Base-by-base conservation (phyloP, 1,140 invertebrate genomes). In the Chironomus tepperi region DNA sequence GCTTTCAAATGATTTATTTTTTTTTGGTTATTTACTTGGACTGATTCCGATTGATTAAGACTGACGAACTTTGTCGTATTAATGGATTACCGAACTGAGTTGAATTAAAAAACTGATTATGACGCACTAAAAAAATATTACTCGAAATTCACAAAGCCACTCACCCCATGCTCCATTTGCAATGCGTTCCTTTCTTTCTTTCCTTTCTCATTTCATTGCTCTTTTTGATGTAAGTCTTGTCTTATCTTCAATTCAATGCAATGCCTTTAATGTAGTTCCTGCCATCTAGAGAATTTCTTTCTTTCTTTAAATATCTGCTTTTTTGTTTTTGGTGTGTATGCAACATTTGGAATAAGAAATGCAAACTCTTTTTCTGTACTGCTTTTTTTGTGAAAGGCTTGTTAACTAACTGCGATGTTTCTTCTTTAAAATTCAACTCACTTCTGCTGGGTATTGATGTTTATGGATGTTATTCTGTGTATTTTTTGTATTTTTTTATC, bases 201-300 rank as follows among this genome's bases (percentile, higher is more conserved):
- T 43, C 43, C 8, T 47, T 47, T 47, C 43, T 7, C 15, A 12
- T 57, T 57, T 5, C 47, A 34, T 34, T 57, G 47, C 47, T 57
- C 47, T 57, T 57, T 34, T 34, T 34, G 24, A n/a, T 57, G 47
- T n/a, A n/a, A 57, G 47, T 57, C 47, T 57, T 57, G 47, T 57
- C 47, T 57, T 57, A 57, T 57, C 47, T 57, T 12, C n/a, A 34
- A 57, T 57, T 57, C 47, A 57, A 57, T 57, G 47, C 47, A 57
- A 57, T 57, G 47, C 47, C 47, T 57, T 57, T 57, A 15, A 57
- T 57, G 47, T 57, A 57, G n/a, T 57, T 57, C n/a, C 47, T 47
- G 24, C 24, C 24, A 34, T 34, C 24, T 34, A 34, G 24, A 34
- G 24, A 34, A 34, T 47, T 47, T 47, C 43, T 47, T 47, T 47